phyloP scores from a whole-genome alignment of 2,113 vertebrate genomes.

The Phalacrocorax carbo region DNA sequence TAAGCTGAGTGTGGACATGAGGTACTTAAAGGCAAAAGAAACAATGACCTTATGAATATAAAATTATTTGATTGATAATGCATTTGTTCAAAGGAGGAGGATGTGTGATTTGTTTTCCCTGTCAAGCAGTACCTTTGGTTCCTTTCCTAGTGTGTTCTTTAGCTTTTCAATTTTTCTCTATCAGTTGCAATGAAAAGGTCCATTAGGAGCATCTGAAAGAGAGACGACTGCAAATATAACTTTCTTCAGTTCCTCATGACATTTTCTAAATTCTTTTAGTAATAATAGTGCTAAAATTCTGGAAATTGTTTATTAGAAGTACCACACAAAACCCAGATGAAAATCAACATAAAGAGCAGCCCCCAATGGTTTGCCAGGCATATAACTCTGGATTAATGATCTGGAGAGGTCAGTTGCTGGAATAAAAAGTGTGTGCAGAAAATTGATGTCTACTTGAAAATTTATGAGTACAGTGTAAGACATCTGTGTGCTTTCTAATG shows the following conservation, averaged over 20 bases:
- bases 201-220: not conserved
- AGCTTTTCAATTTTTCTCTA: not conserved
- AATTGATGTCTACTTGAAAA: slow-evolving; percentile 55
- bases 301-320: not conserved
- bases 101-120: not conserved
- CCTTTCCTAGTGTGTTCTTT: not conserved
- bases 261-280: not conserved
- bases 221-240: not conserved
- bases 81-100: not conserved
- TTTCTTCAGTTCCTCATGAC: not conserved
- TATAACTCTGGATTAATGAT: slow-evolving; percentile 1
- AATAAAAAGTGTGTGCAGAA: slow-evolving; percentile 32
- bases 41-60: not conserved
- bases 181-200: not conserved
- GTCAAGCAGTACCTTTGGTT: not conserved
- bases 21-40: not conserved
- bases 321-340: not conserved
- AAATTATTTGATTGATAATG: not conserved
- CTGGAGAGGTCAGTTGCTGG: slow-evolving; percentile 38
- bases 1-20: not conserved
- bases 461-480: slow-evolving; percentile 49
- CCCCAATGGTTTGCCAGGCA: not conserved
- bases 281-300: not conserved
- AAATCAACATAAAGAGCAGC: not conserved
- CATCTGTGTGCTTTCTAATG: slow-evolving; percentile 53